phyloP scores from a whole-genome alignment of 2,888 invertebrate species.

The Chalcosyrphus nemorum region DNA sequence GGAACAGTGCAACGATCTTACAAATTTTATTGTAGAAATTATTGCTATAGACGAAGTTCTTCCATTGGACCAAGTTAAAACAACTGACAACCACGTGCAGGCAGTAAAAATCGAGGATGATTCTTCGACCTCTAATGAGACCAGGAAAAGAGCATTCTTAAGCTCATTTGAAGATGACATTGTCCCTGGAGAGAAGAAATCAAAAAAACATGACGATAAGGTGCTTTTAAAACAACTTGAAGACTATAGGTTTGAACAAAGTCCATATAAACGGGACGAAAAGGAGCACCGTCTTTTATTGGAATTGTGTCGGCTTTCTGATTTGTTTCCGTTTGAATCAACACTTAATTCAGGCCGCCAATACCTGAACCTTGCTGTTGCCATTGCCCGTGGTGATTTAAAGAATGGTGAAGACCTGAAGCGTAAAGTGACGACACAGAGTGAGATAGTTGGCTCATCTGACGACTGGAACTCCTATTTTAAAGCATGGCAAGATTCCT shows the following conservation, averaged over 20 bases:
- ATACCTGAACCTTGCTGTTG: not conserved
- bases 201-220: too few species aligned
- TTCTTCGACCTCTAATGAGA: too few species aligned
- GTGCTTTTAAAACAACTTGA: too few species aligned
- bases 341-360: not conserved
- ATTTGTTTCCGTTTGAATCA: not conserved
- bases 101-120: too few species aligned
- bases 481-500: slow-evolving; percentile 4
- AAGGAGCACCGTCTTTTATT: not conserved
- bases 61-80: too few species aligned
- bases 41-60: slow-evolving; percentile 17
- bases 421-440: too few species aligned
- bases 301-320: not conserved
- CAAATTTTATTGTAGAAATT: slow-evolving; percentile 81
- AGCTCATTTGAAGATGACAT: too few species aligned
- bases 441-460: not conserved
- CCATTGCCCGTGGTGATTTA: not conserved
- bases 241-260: not conserved
- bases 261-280: not conserved
- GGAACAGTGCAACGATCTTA: slow-evolving; percentile 79
- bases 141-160: too few species aligned
- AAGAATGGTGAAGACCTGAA: too few species aligned
- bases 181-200: too few species aligned
- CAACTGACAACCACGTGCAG: too few species aligned
- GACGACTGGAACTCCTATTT: not conserved